Conservation (phyloP, 2,113 vertebrate species). For the Pituophis catenifer region DNA sequence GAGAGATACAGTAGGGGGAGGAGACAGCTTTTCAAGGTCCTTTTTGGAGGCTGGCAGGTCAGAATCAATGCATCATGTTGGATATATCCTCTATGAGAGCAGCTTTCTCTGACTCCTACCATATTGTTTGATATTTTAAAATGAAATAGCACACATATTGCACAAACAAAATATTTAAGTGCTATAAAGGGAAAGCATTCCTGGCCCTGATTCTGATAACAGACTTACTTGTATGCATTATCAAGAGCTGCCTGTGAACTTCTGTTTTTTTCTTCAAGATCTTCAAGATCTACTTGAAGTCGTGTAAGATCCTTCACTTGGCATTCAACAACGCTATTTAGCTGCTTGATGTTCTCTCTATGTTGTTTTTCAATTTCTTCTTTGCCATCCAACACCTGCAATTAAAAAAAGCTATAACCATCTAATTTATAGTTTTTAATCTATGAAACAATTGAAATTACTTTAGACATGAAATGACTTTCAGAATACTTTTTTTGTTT, state of each 20-base stretch:
- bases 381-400: slow-evolving; percentile 91
- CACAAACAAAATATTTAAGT: not conserved
- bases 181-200: not conserved
- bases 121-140: slow-evolving; percentile 16
- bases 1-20: not conserved
- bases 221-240: slow-evolving; percentile 84
- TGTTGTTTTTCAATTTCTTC: slow-evolving; percentile 96
- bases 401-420: slow-evolving; percentile 6
- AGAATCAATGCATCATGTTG: not conserved
- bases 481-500: not conserved
- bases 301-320: slow-evolving; percentile 86
- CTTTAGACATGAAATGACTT: not conserved
- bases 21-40: not conserved
- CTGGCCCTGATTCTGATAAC: not conserved
- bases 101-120: not conserved
- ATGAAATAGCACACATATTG: not conserved
- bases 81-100: not conserved
- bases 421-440: not conserved
- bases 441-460: not conserved
- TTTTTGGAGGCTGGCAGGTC: not conserved
- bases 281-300: slow-evolving; percentile 78
- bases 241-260: slow-evolving; percentile 91
- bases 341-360: slow-evolving; percentile 92
- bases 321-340: slow-evolving; percentile 84
- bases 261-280: slow-evolving; percentile 87